Conservation (phyloP, 2,888 invertebrate species). For the Andrena minutula region DNA sequence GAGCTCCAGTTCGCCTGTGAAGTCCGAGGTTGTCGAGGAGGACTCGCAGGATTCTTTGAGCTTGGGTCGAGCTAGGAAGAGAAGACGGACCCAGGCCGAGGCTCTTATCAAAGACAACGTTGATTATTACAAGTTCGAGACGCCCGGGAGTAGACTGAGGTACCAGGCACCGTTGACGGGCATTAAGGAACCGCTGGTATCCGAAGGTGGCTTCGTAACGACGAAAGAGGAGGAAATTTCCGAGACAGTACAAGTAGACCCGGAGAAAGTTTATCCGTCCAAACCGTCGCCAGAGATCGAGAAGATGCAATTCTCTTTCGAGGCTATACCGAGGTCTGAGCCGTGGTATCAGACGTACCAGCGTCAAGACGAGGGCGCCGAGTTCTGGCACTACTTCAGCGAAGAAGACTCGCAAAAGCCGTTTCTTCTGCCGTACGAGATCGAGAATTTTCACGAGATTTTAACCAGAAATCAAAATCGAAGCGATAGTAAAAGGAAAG, state of each 20-base stretch:
- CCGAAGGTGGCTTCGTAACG: constrained; percentile 57
- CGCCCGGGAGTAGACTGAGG: constrained; percentile 85
- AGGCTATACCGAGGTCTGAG: constrained; percentile 90
- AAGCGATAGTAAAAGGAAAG: constrained; percentile 62
- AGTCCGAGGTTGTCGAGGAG: constrained; percentile 78
- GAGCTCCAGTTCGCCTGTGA: constrained; percentile 62
- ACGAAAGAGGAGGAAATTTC: constrained; percentile 72
- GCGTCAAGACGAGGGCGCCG: constrained; percentile 90
- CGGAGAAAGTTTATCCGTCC: constrained; percentile 79
- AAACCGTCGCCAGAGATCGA: constrained; percentile 86
- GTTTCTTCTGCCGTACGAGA: constrained; percentile 91
- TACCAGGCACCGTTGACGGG: constrained; percentile 84
- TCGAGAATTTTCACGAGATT: constrained; percentile 85
- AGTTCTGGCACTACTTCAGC: constrained; percentile 87
- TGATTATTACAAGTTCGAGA: constrained; percentile 87
- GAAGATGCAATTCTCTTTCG: constrained; percentile 90
- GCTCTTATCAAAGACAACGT: constrained; percentile 87
- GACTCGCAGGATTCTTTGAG: constrained; percentile 80
- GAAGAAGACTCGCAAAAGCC: constrained; percentile 87
- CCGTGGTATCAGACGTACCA: constrained; percentile 93
- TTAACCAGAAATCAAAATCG: constrained; percentile 73
- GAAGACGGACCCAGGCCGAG: constrained; percentile 87
- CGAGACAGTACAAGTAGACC: constrained; percentile 22
- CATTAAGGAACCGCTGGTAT: constrained; percentile 80
- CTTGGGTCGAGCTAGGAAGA: constrained; percentile 79